Conservation (phyloP, 2,113 vertebrate genomes). For the Nicator chloris region DNA sequence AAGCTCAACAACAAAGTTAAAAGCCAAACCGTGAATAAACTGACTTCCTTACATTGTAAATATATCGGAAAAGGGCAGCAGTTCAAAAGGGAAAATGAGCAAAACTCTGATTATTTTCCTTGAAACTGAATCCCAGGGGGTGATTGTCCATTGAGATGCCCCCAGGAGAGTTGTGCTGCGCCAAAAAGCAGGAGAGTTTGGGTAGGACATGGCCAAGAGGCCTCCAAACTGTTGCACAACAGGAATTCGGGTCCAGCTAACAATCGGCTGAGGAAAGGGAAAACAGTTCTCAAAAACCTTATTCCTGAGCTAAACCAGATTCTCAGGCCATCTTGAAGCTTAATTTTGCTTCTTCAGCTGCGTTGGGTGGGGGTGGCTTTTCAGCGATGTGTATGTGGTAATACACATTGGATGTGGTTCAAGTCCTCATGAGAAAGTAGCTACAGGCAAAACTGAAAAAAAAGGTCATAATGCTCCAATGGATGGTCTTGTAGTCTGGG, state of each 20-base stretch:
- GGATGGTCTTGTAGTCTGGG: neutral
- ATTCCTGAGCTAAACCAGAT: neutral
- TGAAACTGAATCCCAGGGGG: neutral
- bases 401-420: neutral
- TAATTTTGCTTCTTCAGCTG: neutral
- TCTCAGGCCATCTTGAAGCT: neutral
- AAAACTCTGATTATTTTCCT: neutral
- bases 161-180: neutral
- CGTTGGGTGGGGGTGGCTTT: neutral
- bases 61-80: neutral
- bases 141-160: neutral
- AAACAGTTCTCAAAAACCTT: neutral
- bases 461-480: neutral
- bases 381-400: neutral
- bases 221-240: neutral
- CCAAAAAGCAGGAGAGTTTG: neutral
- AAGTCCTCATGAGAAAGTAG: neutral
- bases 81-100: neutral
- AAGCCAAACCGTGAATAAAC: conserved; percentile 25
- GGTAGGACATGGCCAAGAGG: neutral
- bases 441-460: neutral
- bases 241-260: neutral
- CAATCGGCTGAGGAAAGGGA: neutral
- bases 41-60: conserved; percentile 49
- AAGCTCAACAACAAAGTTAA: neutral